Conservation (phyloP, 1,140 invertebrate genomes). For the Diorhabda carinulata region DNA sequence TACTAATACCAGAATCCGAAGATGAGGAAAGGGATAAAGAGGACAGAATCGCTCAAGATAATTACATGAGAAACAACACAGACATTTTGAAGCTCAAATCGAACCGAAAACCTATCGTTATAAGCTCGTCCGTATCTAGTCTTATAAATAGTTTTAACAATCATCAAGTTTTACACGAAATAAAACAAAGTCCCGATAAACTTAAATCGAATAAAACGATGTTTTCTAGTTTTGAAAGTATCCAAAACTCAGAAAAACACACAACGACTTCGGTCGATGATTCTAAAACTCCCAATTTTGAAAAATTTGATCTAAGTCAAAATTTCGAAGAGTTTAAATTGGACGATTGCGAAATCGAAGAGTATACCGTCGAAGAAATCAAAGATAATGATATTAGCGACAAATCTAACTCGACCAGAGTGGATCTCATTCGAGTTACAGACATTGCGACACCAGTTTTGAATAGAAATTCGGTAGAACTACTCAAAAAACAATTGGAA, state of each 20-base stretch:
- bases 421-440: constrained; percentile 35
- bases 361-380: constrained; percentile 38
- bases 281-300: constrained; percentile 30
- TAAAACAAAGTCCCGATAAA: constrained; percentile 36
- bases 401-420: constrained; percentile 22
- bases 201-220: constrained; percentile 30
- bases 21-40: constrained; percentile 49
- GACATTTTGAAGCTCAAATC: constrained; percentile 40
- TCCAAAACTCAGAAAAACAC: constrained; percentile 45
- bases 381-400: constrained; percentile 26
- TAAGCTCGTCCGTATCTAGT: constrained; percentile 58
- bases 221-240: constrained; percentile 46
- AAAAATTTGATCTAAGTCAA: constrained; percentile 65
- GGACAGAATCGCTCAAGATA: constrained; percentile 43
- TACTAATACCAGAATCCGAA: constrained; percentile 57
- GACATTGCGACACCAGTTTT: constrained; percentile 31
- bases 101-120: constrained; percentile 40
- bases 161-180: constrained; percentile 42
- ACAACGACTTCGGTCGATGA: constrained; percentile 36
- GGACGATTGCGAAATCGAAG: constrained; percentile 66
- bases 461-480: constrained; percentile 36
- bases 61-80: constrained; percentile 46
- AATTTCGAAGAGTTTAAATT: constrained; percentile 78
- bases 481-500: constrained; percentile 41
- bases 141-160: constrained; percentile 59